These are phyloP conservation scores for Caprella mutica DNA, from an alignment of 2,888 invertebrate genomes.

Conservation along the genomic window DNA sequence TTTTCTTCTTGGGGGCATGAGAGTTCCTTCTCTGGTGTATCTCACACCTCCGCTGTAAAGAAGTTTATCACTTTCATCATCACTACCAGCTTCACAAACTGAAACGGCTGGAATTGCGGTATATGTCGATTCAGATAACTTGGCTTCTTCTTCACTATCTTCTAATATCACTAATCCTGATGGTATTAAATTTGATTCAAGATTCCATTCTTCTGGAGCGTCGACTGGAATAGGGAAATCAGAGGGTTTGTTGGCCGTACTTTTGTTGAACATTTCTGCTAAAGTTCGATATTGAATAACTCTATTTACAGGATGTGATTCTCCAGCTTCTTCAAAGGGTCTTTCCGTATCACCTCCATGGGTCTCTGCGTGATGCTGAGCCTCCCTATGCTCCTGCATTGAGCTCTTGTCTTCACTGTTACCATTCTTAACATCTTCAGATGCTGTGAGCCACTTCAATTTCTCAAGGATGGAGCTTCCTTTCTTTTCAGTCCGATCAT, in stretches of 20 bases:
- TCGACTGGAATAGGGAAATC: constrained; percentile 35
- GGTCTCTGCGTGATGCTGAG: neutral
- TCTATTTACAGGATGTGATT: constrained; percentile 19
- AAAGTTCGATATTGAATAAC: constrained; percentile 28
- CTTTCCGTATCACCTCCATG: constrained; percentile 10
- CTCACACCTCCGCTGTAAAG: constrained; percentile 32
- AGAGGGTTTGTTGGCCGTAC: constrained; percentile 22
- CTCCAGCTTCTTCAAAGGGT: constrained; percentile 1
- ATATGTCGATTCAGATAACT: constrained; percentile 17
- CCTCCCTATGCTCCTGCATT: constrained; percentile 2
- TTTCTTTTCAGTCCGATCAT: constrained; percentile 40
- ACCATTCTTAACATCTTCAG: constrained; percentile 28
- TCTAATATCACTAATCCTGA: constrained; percentile 9
- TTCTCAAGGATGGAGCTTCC: constrained; percentile 74
- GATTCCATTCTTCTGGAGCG: constrained; percentile 35
- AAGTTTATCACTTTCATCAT: constrained; percentile 28
- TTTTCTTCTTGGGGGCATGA: constrained; percentile 15
- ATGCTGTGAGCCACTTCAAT: constrained; percentile 61
- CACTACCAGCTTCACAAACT: constrained; percentile 18
- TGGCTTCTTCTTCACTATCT: constrained; percentile 12
- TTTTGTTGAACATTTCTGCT: constrained; percentile 32
- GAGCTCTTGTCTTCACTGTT: constrained; percentile 13
- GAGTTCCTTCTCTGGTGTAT: constrained; percentile 29
- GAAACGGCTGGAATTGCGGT: constrained; percentile 27
- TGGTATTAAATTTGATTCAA: constrained; percentile 30